A percentile compares a stretch with the other conserved stretches of the same genome.
Conservation (phyloP, 2,888 invertebrate species). For the Ligdia adustata region DNA sequence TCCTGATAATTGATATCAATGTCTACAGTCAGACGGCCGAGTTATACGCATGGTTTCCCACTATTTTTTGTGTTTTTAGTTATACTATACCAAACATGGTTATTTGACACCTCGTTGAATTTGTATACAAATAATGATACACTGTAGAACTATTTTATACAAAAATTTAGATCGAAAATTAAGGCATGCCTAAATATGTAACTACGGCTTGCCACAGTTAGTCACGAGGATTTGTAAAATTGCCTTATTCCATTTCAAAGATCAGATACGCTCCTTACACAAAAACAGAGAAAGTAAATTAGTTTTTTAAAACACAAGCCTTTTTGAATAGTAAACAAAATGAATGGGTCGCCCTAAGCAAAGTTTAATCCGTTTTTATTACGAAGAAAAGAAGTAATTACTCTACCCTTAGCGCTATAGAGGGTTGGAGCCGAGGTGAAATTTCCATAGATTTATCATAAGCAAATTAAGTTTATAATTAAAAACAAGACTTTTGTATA, state of each 20-base stretch:
- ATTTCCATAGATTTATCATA: constrained; percentile 85
- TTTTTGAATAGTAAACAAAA: constrained; percentile 82
- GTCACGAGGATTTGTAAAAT: constrained; percentile 46
- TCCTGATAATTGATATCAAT: constrained; percentile 80
- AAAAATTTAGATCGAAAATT: no score
- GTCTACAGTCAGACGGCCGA: constrained; percentile 61
- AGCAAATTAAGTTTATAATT: constrained; percentile 84
- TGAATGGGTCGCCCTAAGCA: constrained; percentile 82
- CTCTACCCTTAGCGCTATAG: constrained; percentile 80
- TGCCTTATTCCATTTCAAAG: constrained; percentile 63
- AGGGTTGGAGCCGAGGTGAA: constrained; percentile 80
- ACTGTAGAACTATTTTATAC: no score
- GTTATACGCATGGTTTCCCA: constrained; percentile 53
- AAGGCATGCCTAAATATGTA: no score
- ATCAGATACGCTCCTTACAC: constrained; percentile 61
- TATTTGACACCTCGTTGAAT: no score
- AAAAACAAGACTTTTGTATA: constrained; percentile 83
- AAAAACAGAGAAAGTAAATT: constrained; percentile 71
- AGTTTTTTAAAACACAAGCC: constrained; percentile 73
- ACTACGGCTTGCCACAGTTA: no score
- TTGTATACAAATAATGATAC: no score
- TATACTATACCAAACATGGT: no score
- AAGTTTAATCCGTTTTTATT: constrained; percentile 85
- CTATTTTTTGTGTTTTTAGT: constrained; percentile 7
- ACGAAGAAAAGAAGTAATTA: constrained; percentile 84